phyloP scores from a whole-genome alignment of 2,888 invertebrate genomes.

The Brachypterus glaber region DNA sequence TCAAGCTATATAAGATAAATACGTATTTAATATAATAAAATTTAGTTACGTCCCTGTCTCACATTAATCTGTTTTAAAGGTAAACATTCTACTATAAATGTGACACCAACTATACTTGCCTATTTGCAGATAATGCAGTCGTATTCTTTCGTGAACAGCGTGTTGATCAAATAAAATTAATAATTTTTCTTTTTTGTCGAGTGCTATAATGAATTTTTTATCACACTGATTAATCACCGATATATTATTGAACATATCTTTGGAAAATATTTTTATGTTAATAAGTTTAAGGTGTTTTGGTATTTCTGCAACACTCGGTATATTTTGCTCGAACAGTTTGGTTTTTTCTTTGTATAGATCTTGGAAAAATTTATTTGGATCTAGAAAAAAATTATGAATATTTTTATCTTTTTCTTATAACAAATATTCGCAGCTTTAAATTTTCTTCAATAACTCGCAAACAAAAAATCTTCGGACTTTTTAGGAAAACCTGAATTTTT shows the following conservation, averaged over 20 bases:
- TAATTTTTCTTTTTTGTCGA: constrained; percentile 39
- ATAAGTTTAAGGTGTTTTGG: constrained; percentile 10
- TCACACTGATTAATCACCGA: constrained; percentile 63
- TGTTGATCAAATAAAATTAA: constrained; percentile 77
- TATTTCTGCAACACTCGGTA: constrained; percentile 25
- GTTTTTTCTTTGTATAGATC: constrained; percentile 32
- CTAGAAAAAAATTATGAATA: constrained; percentile 23
- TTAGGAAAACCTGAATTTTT: too few species aligned
- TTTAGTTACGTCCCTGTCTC: too few species aligned
- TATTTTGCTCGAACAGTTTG: constrained; percentile 26
- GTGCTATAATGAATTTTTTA: constrained; percentile 57
- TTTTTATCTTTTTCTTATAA: neutral
- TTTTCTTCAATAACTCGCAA: too few species aligned
- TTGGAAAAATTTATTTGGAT: constrained; percentile 33
- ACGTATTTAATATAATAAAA: too few species aligned
- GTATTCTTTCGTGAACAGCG: constrained; percentile 76
- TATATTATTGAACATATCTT: constrained; percentile 42
- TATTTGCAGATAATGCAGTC: constrained; percentile 58
- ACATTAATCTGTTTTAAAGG: too few species aligned
- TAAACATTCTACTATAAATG: too few species aligned
- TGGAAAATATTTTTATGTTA: constrained; percentile 36
- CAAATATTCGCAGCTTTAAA: too few species aligned
- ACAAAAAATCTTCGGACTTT: too few species aligned
- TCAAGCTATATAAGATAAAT: too few species aligned
- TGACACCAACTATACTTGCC: constrained; percentile 46